Base-by-base conservation (phyloP, 2,888 invertebrate genomes). In the Drosophila lutescens region DNA sequence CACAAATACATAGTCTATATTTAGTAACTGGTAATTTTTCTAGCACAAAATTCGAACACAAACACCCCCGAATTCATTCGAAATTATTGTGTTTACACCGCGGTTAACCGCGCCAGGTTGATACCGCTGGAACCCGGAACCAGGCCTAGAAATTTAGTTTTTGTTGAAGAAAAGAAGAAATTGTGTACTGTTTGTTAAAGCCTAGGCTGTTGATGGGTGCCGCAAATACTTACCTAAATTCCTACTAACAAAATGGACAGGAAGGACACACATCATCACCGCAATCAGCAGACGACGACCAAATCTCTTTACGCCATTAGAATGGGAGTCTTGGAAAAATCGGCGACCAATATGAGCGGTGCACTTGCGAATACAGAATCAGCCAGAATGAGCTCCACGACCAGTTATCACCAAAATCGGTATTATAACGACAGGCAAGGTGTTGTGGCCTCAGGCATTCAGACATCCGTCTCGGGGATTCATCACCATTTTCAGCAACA, bases 61-160 rank as follows among this genome's bases (percentile, higher is more conserved):
- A 77, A 79, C 74, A 61, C 70, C 58, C 13, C 26, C 53, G 47
- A 58, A 49, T 67, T 67, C 54, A 34, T 55, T 53, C 76, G 89
- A 86, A 86, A 86, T 86, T 87, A 79, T 76, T 79, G 77, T 80
- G 70, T 81, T 76, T 43, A 38, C 38, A 58, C 69, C 62, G 86
- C 72, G 79, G 79, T 32, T 47, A 17, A 17, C 30, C 47, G 47
- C 47, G 10, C 32, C 47, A 47, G 30, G 9, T 47, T 15, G 26
- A 32, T 7, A 17, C 15, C 30, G 47, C 47, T 32, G 2, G 10
- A 12, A 10, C 47, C 30, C 15, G 26, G 15, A 32, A 47, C 32
- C 17, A 32, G 26, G 15, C n/a, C 40, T 40, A 17, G 17, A 17
- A 15, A 41, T 41, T n/a, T n/a, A n/a, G n/a, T n/a, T n/a, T n/a